phyloP scores from a whole-genome alignment of 2,113 vertebrate genomes.

The Oryzias celebensis region DNA sequence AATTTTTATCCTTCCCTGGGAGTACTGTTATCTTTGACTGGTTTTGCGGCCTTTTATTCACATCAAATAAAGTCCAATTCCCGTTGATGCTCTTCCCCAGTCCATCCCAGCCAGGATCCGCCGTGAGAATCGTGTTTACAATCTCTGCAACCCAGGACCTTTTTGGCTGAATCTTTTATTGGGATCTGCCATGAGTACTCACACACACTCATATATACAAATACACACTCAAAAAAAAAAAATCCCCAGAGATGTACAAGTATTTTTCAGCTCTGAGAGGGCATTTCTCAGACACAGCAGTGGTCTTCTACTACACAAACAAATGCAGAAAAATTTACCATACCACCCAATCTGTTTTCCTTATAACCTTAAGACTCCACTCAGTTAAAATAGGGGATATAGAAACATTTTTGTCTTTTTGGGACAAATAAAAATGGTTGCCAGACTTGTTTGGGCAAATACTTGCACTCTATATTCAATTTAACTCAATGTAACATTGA shows the following conservation, averaged over 20 bases:
- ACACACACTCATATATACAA: conserved; percentile 1
- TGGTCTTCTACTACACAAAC: conserved; percentile 41
- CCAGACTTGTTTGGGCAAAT: no score
- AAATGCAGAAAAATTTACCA: conserved; percentile 19
- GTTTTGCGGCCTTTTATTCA: conserved; percentile 26
- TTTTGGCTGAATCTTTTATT: conserved; percentile 64
- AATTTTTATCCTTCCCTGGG: conserved; percentile 17
- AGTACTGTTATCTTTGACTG: conserved; percentile 7
- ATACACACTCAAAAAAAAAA: conserved; percentile 20
- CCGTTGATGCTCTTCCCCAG: conserved; percentile 50
- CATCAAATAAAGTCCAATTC: conserved; percentile 51
- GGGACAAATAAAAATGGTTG: not conserved
- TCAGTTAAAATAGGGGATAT: not conserved
- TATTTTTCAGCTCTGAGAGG: conserved; percentile 38
- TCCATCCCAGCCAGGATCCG: conserved; percentile 19
- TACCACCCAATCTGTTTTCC: no score
- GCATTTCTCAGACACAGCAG: conserved; percentile 58
- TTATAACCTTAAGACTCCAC: no score
- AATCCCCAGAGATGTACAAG: conserved; percentile 56
- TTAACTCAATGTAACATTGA: no score
- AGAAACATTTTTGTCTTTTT: conserved; percentile 1
- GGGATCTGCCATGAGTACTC: conserved; percentile 42
- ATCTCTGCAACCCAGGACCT: conserved; percentile 54
- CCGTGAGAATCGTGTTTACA: conserved; percentile 67
- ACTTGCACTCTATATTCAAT: no score